phyloP scores from a whole-genome alignment of 2,888 invertebrate species.

The Linnaemya vulpina region DNA sequence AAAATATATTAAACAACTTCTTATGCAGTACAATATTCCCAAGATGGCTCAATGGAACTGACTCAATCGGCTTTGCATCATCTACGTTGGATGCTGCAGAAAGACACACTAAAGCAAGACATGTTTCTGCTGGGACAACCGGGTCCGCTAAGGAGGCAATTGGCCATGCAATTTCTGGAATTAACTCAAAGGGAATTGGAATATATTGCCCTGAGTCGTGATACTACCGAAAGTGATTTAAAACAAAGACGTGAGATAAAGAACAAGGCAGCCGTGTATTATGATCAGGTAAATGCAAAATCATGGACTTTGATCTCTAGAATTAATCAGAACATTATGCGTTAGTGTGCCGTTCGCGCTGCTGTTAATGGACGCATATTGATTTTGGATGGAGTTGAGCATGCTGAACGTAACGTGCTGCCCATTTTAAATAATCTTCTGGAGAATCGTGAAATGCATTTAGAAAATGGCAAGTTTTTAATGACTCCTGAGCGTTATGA shows the following conservation, averaged over 20 bases:
- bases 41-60: conserved; percentile 85
- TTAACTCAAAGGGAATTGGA: conserved; percentile 95
- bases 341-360: conserved; percentile 95
- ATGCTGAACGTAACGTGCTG: conserved; percentile 97
- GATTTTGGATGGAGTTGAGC: conserved; percentile 97
- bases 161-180: conserved; percentile 95
- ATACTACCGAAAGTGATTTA: conserved; percentile 98
- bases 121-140: conserved; percentile 97
- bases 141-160: conserved; percentile 89
- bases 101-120: conserved; percentile 95
- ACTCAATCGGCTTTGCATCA: conserved; percentile 91
- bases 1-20: neutral
- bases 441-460: conserved; percentile 98
- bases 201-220: conserved; percentile 95
- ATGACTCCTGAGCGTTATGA: conserved; percentile 95
- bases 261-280: conserved; percentile 93
- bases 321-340: neutral
- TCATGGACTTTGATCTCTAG: conserved; percentile 54
- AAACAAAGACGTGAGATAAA: conserved; percentile 97
- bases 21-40: conserved; percentile 80
- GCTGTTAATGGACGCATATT: conserved; percentile 93
- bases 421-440: conserved; percentile 97
- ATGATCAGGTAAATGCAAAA: conserved; percentile 89
- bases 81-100: conserved; percentile 98
- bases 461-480: conserved; percentile 97